phyloP scores from a whole-genome alignment of 2,888 invertebrate genomes.

The Junonia oenone region DNA sequence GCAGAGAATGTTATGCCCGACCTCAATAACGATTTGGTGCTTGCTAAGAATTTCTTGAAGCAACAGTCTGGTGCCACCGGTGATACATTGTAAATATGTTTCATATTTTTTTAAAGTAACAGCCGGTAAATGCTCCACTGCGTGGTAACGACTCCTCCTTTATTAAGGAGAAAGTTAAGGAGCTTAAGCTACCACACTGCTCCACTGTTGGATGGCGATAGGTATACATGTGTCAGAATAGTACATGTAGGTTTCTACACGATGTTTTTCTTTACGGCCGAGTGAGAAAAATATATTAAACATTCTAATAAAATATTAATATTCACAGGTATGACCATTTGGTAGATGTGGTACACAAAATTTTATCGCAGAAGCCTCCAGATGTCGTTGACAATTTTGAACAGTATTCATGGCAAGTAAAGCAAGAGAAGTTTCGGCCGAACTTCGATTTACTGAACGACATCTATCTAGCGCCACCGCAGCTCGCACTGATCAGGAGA shows the following conservation, averaged over 20 bases:
- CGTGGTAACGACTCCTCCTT: too few relatives aligned
- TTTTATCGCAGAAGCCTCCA: constrained; percentile 87
- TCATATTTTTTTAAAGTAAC: too few relatives aligned
- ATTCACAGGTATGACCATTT: constrained; percentile 92
- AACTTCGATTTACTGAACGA: constrained; percentile 83
- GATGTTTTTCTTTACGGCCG: too few relatives aligned
- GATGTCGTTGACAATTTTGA: constrained; percentile 92
- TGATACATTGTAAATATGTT: too few relatives aligned
- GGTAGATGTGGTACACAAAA: constrained; percentile 86
- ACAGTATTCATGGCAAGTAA: constrained; percentile 89
- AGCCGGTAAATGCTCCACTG: too few relatives aligned
- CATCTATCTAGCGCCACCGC: constrained; percentile 80
- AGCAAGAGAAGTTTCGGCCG: constrained; percentile 84
- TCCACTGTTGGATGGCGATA: too few relatives aligned
- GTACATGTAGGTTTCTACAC: too few relatives aligned
- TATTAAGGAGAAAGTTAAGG: too few relatives aligned
- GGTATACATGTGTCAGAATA: too few relatives aligned
- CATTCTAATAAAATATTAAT: too few relatives aligned
- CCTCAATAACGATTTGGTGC: constrained; percentile 75
- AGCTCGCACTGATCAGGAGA: constrained; percentile 56
- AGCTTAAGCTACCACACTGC: too few relatives aligned
- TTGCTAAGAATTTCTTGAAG: constrained; percentile 82
- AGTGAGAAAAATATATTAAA: too few relatives aligned
- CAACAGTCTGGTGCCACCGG: constrained; percentile 81
- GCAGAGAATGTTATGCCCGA: constrained; percentile 72